phyloP scores from a whole-genome alignment of 1,140 invertebrate species.

The Trachelipus rathkii region DNA sequence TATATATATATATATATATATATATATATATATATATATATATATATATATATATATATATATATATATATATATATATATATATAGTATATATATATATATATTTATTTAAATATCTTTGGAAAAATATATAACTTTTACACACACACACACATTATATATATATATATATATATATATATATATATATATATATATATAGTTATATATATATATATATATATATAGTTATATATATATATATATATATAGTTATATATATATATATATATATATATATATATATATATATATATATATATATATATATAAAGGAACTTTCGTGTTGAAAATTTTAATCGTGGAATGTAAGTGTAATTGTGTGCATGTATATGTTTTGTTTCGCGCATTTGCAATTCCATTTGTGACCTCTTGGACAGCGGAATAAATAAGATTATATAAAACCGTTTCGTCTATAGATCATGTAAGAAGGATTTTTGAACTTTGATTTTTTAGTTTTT shows the following conservation, averaged over 20 bases:
- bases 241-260: not conserved
- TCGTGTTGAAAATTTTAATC: no score
- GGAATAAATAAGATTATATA: no score
- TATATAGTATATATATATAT: not conserved
- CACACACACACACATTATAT: not conserved
- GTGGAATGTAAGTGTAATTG: not conserved
- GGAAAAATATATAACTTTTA: no score
- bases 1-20: no score
- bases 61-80: no score
- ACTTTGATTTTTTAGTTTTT: not conserved
- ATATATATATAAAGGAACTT: not conserved
- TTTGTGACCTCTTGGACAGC: no score
- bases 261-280: not conserved
- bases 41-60: not conserved
- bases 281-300: not conserved
- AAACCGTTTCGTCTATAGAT: not conserved
- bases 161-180: conserved; percentile 2
- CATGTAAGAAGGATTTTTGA: not conserved
- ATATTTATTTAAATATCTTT: not conserved
- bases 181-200: not conserved
- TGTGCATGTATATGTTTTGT: not conserved
- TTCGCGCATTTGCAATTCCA: not conserved
- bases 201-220: not conserved
- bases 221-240: not conserved
- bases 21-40: conserved; percentile 1